Evolutionary conservation across 1,140 invertebrate species (phyloP), one percentile per base, ranked within the genome.

Genomic region (Parasteatoda tepidariorum): DNA sequence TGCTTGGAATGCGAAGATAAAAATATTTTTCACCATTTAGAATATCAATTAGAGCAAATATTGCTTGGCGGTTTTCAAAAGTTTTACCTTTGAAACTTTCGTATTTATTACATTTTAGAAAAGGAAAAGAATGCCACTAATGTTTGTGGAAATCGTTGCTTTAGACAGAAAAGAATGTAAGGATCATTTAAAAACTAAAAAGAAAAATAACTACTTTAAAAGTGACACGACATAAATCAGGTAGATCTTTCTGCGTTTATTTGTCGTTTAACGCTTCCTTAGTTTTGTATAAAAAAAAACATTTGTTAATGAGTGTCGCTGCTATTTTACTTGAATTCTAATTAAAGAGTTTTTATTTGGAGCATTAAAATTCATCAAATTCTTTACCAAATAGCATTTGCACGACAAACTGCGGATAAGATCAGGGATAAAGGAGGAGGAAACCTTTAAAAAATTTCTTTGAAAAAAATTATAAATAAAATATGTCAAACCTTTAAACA

Each of bases 11-110:
- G 67, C 54, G 22, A 64, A 28, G 33, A 71, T 55, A 81, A 68
- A 81, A 81, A 81, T 68, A 81, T 81, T 68, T 81, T 70, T 81
- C 38, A 38, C 61, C 34, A 28, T 62, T 22, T 48, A 41, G 78
- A 81, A 81, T 81, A 81, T 64, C 78, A 81, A 81, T 81, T 81
- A 81, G 78, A 61, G 68, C 55, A 59, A 81, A 81, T 81, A 81
- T 81, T 66, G 38, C 66, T 31, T 26, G 7, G 38, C 28, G 28
- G 9, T n/a, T 26, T 22, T 18, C 11, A 81, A 81, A 68, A 22
- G n/a, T n/a, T 81, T 81, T 81, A 81, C 78, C 78, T 70, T 81
- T 81, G 66, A 81, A 81, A 66, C 70, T 81, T 81, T 81, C 78
- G 66, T 55, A 81, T 81, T 68, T 81, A 81, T 81, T 70, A 70